Percentiles rank a stretch among this genome's conserved stretches.
These are phyloP conservation scores for Meteorus cinctellus DNA, from an alignment of 2,888 invertebrate genomes.

Conservation along the genomic window DNA sequence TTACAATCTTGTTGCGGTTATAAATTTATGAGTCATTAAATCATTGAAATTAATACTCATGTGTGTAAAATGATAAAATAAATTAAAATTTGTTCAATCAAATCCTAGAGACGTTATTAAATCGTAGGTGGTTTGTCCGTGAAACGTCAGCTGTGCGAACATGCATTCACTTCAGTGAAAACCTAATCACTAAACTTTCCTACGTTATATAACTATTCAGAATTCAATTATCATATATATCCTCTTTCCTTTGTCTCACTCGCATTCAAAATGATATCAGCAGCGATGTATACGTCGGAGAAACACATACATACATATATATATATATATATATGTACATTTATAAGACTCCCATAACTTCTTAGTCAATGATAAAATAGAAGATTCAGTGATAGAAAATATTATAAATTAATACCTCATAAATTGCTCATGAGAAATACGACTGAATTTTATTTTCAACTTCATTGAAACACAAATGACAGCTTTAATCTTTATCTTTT, in stretches of 20 bases:
- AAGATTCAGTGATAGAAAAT: not conserved
- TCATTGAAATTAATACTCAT: not conserved
- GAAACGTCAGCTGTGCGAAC: conserved; percentile 20
- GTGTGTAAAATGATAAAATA: not conserved
- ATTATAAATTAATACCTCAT: not conserved
- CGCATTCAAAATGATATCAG: conserved; percentile 8
- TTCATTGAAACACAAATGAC: too few species aligned
- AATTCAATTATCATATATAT: conserved; percentile 29
- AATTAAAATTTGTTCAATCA: conserved; percentile 2
- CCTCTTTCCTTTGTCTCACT: not conserved
- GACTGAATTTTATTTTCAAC: too few species aligned
- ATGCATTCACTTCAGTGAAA: conserved; percentile 12
- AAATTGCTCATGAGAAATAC: not conserved
- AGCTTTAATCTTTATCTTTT: too few species aligned
- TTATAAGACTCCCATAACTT: not conserved
- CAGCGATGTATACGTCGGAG: not conserved
- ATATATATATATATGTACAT: not conserved
- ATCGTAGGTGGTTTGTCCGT: conserved; percentile 17
- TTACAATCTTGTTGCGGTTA: too few species aligned
- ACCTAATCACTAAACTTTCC: conserved; percentile 31
- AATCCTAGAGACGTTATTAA: not conserved
- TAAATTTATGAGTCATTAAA: not conserved
- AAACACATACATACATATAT: not conserved
- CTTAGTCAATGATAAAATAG: not conserved
- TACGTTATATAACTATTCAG: conserved; percentile 21